Percentiles rank a stretch among this genome's conserved stretches.
These are phyloP conservation scores for Heterodera schachtii DNA, from an alignment of 1,140 invertebrate genomes.

Conservation along the genomic window DNA sequence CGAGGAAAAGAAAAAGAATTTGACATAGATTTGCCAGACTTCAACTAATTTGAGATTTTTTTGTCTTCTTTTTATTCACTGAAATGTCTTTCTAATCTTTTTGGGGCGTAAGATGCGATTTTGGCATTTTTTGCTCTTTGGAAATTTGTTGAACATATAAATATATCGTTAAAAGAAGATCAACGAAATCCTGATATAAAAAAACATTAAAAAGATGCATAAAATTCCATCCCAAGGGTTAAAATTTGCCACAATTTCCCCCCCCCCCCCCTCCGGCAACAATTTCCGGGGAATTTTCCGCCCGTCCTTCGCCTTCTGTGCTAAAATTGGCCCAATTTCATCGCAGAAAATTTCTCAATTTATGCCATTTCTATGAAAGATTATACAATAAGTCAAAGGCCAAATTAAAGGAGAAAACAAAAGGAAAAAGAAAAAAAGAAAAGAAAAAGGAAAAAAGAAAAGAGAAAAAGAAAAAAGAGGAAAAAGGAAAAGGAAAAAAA, in stretches of 20 bases:
- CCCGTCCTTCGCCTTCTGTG: neutral
- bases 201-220: too few relatives aligned
- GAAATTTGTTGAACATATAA: too few relatives aligned
- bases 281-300: neutral
- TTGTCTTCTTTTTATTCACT: too few relatives aligned
- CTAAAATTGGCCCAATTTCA: slow-evolving; percentile 1
- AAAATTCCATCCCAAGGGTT: neutral
- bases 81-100: too few relatives aligned
- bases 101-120: too few relatives aligned
- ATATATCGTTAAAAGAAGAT: too few relatives aligned
- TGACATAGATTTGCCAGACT: too few relatives aligned
- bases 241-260: neutral
- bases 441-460: neutral
- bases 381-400: slow-evolving; percentile 7
- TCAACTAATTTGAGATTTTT: too few relatives aligned
- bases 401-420: neutral
- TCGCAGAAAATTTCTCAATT: neutral
- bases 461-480: neutral
- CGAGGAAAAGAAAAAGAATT: too few relatives aligned
- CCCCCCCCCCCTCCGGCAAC: neutral
- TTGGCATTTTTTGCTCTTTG: too few relatives aligned
- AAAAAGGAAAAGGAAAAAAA: neutral
- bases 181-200: too few relatives aligned
- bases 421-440: neutral
- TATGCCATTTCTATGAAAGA: neutral